Percentiles rank a stretch among this genome's conserved stretches.
Evolutionary conservation across 2,888 invertebrate species (phyloP).

Genomic region (Achlya flavicornis): DNA sequence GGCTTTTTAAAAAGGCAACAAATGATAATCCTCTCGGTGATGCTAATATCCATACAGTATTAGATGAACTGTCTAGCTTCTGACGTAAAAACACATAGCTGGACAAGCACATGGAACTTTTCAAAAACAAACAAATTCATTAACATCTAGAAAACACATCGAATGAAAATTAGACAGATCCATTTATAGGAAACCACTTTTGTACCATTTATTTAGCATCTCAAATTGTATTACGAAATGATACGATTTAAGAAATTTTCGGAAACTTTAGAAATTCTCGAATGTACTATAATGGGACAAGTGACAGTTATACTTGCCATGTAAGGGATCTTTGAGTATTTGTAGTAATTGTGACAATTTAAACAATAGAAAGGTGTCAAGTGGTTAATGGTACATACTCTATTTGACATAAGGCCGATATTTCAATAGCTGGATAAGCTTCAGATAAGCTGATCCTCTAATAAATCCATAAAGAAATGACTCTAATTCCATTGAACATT

Average conservation of each 20-base stretch:
- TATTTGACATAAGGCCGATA: not conserved
- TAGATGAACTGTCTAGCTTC: no score
- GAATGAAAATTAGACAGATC: not conserved
- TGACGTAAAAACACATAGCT: no score
- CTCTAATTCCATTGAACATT: no score
- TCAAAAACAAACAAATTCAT: no score
- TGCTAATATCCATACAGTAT: no score
- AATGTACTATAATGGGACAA: not conserved
- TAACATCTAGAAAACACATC: not conserved
- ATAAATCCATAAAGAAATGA: no score
- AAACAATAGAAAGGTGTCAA: slow-evolving; percentile 9
- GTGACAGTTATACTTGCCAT: not conserved
- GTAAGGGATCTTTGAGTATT: not conserved
- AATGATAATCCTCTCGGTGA: no score
- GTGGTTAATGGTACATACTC: not conserved
- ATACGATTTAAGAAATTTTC: not conserved
- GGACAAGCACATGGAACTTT: no score
- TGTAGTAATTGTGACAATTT: not conserved
- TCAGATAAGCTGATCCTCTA: no score
- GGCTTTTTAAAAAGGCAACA: no score
- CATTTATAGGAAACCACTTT: not conserved
- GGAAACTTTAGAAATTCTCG: not conserved
- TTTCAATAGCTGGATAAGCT: no score
- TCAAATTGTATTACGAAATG: not conserved
- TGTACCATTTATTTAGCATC: not conserved